Evolutionary conservation across 2,113 vertebrate genomes (phyloP).

Genomic region (Hydrolagus affinis): DNA sequence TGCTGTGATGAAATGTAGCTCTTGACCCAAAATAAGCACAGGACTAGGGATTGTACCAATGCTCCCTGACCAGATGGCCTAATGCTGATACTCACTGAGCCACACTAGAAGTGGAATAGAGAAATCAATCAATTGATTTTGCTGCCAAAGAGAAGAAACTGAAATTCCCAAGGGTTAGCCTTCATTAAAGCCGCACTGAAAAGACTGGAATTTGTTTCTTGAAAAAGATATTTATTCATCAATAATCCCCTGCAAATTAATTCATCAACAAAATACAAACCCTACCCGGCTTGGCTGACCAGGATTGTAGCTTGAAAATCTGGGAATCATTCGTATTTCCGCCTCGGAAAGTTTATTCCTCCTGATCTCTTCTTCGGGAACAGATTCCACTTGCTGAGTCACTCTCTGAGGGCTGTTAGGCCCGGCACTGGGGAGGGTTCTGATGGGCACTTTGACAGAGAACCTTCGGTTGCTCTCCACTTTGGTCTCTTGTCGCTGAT

Average conservation of each 20-base stretch:
- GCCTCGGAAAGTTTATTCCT: conserved; percentile 70
- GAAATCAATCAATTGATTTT: too few relatives aligned
- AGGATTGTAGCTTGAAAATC: conserved; percentile 73
- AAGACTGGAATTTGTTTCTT: neutral
- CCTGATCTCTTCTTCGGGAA: conserved; percentile 74
- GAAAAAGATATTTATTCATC: neutral
- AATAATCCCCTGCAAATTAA: neutral
- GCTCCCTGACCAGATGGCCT: too few relatives aligned
- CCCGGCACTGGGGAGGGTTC: conserved; percentile 47
- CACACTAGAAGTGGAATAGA: too few relatives aligned
- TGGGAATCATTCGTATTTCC: conserved; percentile 65
- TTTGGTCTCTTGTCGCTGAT: conserved; percentile 40
- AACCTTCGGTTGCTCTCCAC: conserved; percentile 43
- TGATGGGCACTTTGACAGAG: conserved; percentile 52
- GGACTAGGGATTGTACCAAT: too few relatives aligned
- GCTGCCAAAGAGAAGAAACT: too few relatives aligned
- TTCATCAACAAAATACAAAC: neutral
- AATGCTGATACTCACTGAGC: too few relatives aligned
- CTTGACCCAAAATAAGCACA: too few relatives aligned
- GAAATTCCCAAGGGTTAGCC: neutral
- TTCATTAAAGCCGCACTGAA: neutral
- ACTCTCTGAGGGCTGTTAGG: conserved; percentile 49
- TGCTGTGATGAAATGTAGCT: too few relatives aligned
- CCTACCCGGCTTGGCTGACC: conserved; percentile 74
- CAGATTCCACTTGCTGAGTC: conserved; percentile 59